Evolutionary conservation across 2,113 vertebrate species (phyloP).

Genomic region (Melierax canorus): DNA sequence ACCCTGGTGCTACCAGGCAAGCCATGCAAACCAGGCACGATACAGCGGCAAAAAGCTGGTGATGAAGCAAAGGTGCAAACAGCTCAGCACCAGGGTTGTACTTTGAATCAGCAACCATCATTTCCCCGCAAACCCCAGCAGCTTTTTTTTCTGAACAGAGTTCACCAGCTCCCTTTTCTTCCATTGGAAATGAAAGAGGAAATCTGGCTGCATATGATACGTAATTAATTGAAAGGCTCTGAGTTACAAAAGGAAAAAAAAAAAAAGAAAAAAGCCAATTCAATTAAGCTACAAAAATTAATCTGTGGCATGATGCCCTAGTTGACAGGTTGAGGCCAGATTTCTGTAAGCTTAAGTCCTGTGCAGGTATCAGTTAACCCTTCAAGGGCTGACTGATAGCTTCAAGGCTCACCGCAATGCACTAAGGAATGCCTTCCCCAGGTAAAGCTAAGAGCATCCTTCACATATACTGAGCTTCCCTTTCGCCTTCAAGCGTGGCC

Average conservation of each 20-base stretch:
- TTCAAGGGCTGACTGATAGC: neutral
- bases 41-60: neutral
- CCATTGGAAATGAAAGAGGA: neutral
- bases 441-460: neutral
- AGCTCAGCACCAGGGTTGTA: neutral
- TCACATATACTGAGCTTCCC: fast-evolving
- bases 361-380: neutral
- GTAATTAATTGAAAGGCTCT: neutral
- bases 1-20: neutral
- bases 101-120: neutral
- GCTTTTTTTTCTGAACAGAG: neutral
- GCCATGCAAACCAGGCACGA: fast-evolving
- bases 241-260: neutral
- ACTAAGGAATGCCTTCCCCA: neutral
- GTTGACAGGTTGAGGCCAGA: neutral
- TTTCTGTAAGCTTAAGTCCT: neutral
- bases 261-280: neutral
- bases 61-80: neutral
- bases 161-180: neutral
- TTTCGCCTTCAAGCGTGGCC: neutral
- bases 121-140: neutral
- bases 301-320: neutral
- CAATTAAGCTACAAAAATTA: neutral
- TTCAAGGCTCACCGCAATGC: neutral
- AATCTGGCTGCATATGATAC: neutral